Percentiles rank a stretch among this genome's conserved stretches.
phyloP scores from a whole-genome alignment of 2,888 invertebrate species.

The Taphrorychus bicolor region DNA sequence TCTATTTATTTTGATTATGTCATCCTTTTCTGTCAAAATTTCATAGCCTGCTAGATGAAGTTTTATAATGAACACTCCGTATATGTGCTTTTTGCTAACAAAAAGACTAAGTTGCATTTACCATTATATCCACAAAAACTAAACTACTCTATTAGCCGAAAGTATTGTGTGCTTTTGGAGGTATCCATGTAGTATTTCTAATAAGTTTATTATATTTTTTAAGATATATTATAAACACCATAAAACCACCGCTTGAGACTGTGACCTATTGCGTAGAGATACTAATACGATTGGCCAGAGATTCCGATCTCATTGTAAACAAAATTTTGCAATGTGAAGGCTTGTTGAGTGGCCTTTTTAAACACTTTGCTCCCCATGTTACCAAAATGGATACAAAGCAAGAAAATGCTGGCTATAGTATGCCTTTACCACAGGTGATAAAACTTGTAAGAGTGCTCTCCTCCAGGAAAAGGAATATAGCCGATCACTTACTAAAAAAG shows the following conservation, averaged over 20 bases:
- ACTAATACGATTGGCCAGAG: constrained; percentile 78
- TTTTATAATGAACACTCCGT: too few relatives aligned
- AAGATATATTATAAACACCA: constrained; percentile 73
- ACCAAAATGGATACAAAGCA: constrained; percentile 11
- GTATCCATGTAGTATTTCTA: too few relatives aligned
- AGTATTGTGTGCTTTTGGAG: too few relatives aligned
- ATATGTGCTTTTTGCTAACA: too few relatives aligned
- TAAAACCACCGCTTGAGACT: constrained; percentile 75
- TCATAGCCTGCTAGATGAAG: too few relatives aligned
- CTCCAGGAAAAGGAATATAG: constrained; percentile 66
- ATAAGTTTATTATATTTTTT: too few relatives aligned
- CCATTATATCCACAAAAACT: too few relatives aligned
- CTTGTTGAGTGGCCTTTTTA: constrained; percentile 68
- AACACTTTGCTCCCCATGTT: constrained; percentile 65
- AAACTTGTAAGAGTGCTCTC: constrained; percentile 77
- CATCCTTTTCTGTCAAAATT: too few relatives aligned
- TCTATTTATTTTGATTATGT: too few relatives aligned
- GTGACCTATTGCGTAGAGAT: constrained; percentile 80
- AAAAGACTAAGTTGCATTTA: too few relatives aligned
- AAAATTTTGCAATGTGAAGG: constrained; percentile 70
- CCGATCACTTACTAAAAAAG: constrained; percentile 63
- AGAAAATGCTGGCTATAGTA: constrained; percentile 64
- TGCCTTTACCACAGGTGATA: constrained; percentile 73
- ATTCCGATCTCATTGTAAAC: constrained; percentile 72
- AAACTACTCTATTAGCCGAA: too few relatives aligned